phyloP scores from a whole-genome alignment of 2,888 invertebrate genomes.

The Pristionchus maxplancki region DNA sequence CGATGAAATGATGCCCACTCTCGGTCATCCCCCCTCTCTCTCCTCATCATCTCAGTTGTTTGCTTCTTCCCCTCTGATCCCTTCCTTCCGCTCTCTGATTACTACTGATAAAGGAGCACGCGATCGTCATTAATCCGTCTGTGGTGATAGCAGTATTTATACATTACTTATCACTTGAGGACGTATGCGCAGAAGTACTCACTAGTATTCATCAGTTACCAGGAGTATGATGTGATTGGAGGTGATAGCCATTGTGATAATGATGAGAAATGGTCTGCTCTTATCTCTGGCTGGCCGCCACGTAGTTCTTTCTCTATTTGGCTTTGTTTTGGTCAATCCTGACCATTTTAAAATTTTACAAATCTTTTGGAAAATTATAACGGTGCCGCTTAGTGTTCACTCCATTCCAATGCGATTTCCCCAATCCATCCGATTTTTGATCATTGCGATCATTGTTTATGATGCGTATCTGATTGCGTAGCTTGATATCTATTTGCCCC shows the following conservation, averaged over 20 bases:
- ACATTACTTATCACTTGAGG: not conserved
- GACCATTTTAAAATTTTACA: not conserved
- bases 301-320: not conserved
- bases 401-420: not conserved
- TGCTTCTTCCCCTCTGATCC: not conserved
- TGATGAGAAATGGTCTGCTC: not conserved
- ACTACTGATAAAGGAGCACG: conserved; percentile 24
- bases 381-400: no score
- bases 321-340: not conserved
- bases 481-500: not conserved
- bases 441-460: not conserved
- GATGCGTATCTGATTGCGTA: not conserved
- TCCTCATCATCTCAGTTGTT: not conserved
- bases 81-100: conserved; percentile 15
- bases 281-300: not conserved
- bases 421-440: not conserved
- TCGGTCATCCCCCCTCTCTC: not conserved
- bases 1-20: not conserved
- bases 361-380: no score
- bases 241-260: not conserved
- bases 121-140: not conserved
- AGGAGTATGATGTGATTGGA: conserved; percentile 8
- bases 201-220: no score
- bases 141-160: not conserved
- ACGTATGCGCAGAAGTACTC: no score